Conservation (phyloP, 2,113 vertebrate species). For the Catharus bicknelli region DNA sequence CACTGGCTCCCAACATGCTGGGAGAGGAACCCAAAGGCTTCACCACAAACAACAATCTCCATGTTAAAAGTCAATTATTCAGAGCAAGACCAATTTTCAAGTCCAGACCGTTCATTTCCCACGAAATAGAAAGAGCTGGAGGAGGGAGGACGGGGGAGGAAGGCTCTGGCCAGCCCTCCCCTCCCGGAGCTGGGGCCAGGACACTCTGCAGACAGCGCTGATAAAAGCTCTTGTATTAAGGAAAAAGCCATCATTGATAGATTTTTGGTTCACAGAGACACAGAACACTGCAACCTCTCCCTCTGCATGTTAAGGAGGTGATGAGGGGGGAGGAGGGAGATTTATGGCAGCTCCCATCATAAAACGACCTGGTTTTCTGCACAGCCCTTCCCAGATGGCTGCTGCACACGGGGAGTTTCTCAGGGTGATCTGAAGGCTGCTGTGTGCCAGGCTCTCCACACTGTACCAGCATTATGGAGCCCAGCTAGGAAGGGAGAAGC, state of each 20-base stretch:
- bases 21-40: neutral
- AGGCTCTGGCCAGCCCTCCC: neutral
- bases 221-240: conserved; percentile 50
- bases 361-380: conserved; percentile 29
- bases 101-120: neutral
- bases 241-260: conserved; percentile 50
- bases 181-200: neutral
- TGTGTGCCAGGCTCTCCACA: conserved; percentile 3
- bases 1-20: neutral
- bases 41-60: neutral
- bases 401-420: conserved; percentile 34
- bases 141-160: neutral
- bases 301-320: conserved; percentile 58
- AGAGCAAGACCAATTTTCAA: neutral
- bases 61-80: neutral
- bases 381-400: conserved; percentile 50
- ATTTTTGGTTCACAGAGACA: conserved; percentile 38
- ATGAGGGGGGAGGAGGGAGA: neutral
- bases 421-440: conserved; percentile 35
- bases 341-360: conserved; percentile 40
- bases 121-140: neutral
- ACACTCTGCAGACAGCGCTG: neutral
- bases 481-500: conserved; percentile 11
- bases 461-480: conserved; percentile 37
- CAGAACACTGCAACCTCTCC: conserved; percentile 42